These are phyloP conservation scores for Scortum barcoo DNA, from an alignment of 2,113 vertebrate genomes.

Conservation along the genomic window DNA sequence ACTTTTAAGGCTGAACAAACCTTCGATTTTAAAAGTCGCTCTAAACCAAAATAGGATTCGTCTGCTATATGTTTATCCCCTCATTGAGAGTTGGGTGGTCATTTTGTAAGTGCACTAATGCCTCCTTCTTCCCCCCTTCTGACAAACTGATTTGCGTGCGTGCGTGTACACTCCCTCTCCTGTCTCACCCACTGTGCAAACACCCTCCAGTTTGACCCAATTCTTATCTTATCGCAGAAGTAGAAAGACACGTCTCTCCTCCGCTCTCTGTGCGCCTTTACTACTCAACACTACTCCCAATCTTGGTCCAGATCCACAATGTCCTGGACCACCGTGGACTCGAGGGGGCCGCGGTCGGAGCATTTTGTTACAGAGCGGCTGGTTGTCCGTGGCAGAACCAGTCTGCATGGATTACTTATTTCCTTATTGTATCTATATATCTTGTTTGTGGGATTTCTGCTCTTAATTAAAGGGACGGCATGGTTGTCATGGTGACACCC, in stretches of 20 bases:
- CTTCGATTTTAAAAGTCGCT: neutral
- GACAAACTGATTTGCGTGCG: constrained; percentile 55
- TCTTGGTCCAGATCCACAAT: constrained; percentile 16
- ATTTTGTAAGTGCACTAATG: constrained; percentile 68
- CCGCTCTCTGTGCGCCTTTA: constrained; percentile 15
- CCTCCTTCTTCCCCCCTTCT: constrained; percentile 38
- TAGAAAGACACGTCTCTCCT: constrained; percentile 50
- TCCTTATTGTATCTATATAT: constrained; percentile 58
- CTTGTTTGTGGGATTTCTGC: constrained; percentile 75
- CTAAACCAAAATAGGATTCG: constrained; percentile 36
- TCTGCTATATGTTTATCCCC: constrained; percentile 30
- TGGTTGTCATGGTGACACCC: constrained; percentile 83
- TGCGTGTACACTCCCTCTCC: constrained; percentile 46
- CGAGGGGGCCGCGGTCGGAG: constrained; percentile 24
- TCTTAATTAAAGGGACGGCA: constrained; percentile 76
- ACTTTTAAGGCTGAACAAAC: constrained; percentile 10
- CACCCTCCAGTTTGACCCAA: constrained; percentile 76
- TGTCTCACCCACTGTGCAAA: constrained; percentile 65
- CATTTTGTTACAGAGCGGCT: constrained; percentile 16
- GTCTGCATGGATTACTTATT: constrained; percentile 67
- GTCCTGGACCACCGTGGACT: constrained; percentile 20
- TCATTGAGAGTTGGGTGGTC: constrained; percentile 51
- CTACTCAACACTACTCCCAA: neutral
- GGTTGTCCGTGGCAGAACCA: constrained; percentile 37
- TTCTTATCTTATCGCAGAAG: constrained; percentile 71